Evolutionary conservation across 2,888 invertebrate genomes (phyloP), one percentile per base, ranked within the genome.

Genomic region (Drosophila barbarae): DNA sequence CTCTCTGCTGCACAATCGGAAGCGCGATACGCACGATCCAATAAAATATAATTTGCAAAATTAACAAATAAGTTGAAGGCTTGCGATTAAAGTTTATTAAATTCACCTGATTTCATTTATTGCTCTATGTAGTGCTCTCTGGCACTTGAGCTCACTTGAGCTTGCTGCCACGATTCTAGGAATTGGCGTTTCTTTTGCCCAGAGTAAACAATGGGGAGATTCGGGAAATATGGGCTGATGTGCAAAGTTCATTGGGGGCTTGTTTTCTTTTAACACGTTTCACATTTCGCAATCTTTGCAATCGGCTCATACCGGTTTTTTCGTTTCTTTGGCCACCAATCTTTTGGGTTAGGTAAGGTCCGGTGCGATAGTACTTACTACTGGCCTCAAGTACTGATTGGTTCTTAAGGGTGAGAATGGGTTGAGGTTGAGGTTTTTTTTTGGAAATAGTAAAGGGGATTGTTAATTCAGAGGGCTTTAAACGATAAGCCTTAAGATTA

Each of bases 31-130:
- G 30, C 44, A 41, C 58, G 49, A 46, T 28, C 30, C 49, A 56
- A 75, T 53, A 66, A 73, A 71, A 63, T 65, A 65, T 69, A 71
- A 71, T 71, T 77, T 67, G 65, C 46, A 66, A 71, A 70, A 65
- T 72, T 76, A 63, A 71, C 71, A 73, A 66, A 53, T 64, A 55
- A 51, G 50, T 49, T 55, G 52, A 56, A 38, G 41, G 57, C 44
- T 55, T 51, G 51, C 61, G 77, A 79, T 76, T 74, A 74, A 50
- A 76, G 61, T 73, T 80, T 72, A 77, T 77, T 47, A 77, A 76
- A 72, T 76, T 66, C 81, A 76, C 76, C 72, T 80, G 81, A 78
- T 78, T 78, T 78, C 67, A 57, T 72, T 74, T 71, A 66, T 77
- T 38, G 26, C 26, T 26, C 26, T 26, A 3, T 23, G 23, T 23